These are phyloP conservation scores for Unio delphinus DNA, from an alignment of 2,888 invertebrate species.

Conservation along the genomic window DNA sequence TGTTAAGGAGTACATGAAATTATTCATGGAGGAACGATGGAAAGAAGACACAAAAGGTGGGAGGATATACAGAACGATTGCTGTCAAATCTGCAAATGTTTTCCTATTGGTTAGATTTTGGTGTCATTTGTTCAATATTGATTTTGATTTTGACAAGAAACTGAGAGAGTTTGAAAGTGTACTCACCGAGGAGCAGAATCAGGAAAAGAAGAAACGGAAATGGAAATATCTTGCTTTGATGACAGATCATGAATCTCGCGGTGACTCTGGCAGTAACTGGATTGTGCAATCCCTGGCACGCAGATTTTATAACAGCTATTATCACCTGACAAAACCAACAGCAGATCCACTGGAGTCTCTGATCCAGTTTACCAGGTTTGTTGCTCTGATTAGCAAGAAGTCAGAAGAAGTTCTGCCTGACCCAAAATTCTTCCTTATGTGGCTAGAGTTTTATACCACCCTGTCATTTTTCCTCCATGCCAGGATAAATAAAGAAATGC, in stretches of 20 bases:
- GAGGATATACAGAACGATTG: constrained; percentile 6
- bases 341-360: constrained; percentile 43
- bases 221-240: constrained; percentile 10
- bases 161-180: constrained; percentile 1
- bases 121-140: constrained; percentile 20
- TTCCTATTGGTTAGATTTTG: constrained; percentile 20
- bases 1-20: constrained; percentile 8
- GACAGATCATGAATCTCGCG: constrained; percentile 3
- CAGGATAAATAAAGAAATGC: constrained; percentile 12
- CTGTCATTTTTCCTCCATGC: constrained; percentile 39
- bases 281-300: constrained; percentile 29
- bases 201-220: background rate
- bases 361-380: constrained; percentile 46
- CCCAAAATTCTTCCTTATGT: constrained; percentile 39
- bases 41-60: background rate
- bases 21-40: constrained; percentile 16
- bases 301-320: constrained; percentile 35
- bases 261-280: background rate
- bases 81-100: constrained; percentile 14
- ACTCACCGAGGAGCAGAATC: constrained; percentile 6
- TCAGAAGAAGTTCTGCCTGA: constrained; percentile 32
- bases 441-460: constrained; percentile 50
- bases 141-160: constrained; percentile 9
- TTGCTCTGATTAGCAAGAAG: constrained; percentile 25
- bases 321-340: constrained; percentile 13